Evolutionary conservation across 2,888 invertebrate genomes (phyloP).

Genomic region (Clunio marinus): DNA sequence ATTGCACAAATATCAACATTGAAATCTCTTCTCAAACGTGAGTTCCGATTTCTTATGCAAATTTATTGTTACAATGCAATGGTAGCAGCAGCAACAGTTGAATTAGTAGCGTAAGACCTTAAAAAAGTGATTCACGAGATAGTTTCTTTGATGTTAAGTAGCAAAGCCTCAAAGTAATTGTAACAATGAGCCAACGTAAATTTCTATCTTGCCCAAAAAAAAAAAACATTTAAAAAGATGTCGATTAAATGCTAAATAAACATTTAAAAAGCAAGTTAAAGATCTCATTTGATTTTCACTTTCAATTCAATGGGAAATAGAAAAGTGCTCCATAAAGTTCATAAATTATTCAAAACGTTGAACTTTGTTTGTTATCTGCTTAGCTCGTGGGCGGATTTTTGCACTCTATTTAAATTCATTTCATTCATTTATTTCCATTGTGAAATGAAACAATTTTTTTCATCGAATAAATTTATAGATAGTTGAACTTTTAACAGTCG

Average conservation of each 20-base stretch:
- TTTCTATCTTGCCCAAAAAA: neutral
- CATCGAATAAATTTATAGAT: constrained; percentile 22
- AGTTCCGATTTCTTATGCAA: constrained; percentile 23
- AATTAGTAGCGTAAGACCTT: too few species aligned
- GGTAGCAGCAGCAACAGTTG: neutral
- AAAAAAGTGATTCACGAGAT: neutral
- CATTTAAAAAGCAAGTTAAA: too few species aligned
- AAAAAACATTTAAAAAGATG: too few species aligned
- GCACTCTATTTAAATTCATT: constrained; percentile 15
- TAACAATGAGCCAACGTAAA: neutral
- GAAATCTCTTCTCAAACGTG: constrained; percentile 8
- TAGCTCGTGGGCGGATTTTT: constrained; percentile 28
- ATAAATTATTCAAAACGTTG: constrained; percentile 30
- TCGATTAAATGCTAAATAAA: too few species aligned
- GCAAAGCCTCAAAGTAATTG: neutral
- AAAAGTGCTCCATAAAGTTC: constrained; percentile 18
- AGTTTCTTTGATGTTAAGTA: neutral
- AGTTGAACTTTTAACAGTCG: constrained; percentile 24
- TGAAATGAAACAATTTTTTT: constrained; percentile 22
- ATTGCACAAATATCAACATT: constrained; percentile 27
- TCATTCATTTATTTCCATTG: neutral
- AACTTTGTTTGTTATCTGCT: constrained; percentile 3
- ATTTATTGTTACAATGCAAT: constrained; percentile 1
- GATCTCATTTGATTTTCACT: constrained; percentile 21
- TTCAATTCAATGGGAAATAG: neutral